These are phyloP conservation scores for Toxotes chatareus DNA, from an alignment of 2,113 vertebrate genomes.

Conservation along the genomic window DNA sequence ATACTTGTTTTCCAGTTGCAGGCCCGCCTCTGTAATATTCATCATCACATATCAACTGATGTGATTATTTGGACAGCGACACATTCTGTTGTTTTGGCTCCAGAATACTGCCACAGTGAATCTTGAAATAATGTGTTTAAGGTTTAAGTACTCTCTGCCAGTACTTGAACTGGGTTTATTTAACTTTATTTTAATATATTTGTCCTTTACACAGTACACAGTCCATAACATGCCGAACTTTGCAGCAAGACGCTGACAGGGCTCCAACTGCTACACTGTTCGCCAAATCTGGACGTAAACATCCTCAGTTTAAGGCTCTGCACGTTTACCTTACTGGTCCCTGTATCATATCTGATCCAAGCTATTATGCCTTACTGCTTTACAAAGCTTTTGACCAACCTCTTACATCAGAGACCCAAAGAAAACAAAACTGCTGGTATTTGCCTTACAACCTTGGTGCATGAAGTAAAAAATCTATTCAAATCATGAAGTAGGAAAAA, in stretches of 20 bases:
- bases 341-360: neutral
- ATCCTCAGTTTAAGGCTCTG: neutral
- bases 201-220: no score
- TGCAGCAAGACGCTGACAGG: neutral
- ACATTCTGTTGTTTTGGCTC: conserved; percentile 13
- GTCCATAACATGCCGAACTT: no score
- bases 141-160: neutral
- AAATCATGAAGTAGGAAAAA: conserved; percentile 7
- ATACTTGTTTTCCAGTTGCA: conserved; percentile 14
- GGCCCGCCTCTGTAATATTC: conserved; percentile 30
- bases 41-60: conserved; percentile 2
- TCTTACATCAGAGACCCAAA: neutral
- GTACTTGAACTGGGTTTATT: no score
- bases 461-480: conserved; percentile 38
- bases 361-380: neutral
- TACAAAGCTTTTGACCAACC: conserved; percentile 8
- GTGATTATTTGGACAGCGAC: conserved; percentile 20
- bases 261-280: neutral
- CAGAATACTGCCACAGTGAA: neutral
- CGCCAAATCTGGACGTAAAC: neutral
- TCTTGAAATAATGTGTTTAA: neutral
- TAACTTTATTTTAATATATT: no score
- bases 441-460: conserved; percentile 9
- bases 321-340: neutral
- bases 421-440: conserved; percentile 27